Conservation (phyloP, 30 jellyfish, hydroid and myxozoan genomes). For the Aurelia sp. region DNA sequence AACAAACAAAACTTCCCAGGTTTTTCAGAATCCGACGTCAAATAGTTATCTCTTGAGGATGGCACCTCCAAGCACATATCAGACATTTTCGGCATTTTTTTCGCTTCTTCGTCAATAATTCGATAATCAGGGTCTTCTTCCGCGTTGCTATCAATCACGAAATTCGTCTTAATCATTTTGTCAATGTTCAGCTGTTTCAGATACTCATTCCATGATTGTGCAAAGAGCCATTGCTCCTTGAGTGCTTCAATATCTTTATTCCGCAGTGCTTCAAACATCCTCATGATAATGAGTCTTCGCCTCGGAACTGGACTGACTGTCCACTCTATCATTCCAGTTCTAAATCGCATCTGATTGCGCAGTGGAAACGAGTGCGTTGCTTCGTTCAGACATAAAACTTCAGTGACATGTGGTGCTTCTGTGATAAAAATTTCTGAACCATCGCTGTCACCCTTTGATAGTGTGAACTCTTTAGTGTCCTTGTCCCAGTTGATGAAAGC, state of each 20-base stretch:
- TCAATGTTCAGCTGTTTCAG: conserved; percentile 10
- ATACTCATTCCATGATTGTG: conserved; percentile 71
- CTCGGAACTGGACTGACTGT: conserved; percentile 59
- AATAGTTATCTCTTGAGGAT: neutral
- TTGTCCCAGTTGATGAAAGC: conserved; percentile 58
- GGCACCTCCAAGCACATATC: conserved; percentile 20
- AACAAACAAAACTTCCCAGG: conserved; percentile 74
- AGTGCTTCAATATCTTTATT: conserved; percentile 14
- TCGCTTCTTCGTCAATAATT: conserved; percentile 51
- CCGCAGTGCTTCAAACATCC: conserved; percentile 71
- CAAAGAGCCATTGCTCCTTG: conserved; percentile 28
- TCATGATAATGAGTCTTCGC: conserved; percentile 48
- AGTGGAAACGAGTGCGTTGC: conserved; percentile 7
- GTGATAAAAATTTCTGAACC: conserved; percentile 3
- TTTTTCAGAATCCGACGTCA: conserved; percentile 16
- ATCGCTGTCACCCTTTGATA: conserved; percentile 26
- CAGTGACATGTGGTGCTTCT: neutral
- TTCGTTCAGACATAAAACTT: neutral
- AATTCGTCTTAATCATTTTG: neutral
- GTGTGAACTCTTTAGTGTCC: conserved; percentile 26
- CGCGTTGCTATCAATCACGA: conserved; percentile 50
- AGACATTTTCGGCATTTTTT: conserved; percentile 33
- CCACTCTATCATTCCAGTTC: conserved; percentile 81
- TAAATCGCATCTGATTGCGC: conserved; percentile 29
- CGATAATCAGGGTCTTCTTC: conserved; percentile 66